Evolutionary conservation across 1,140 invertebrate species (phyloP), one percentile per base, ranked within the genome.

Genomic region (Radopholus similis): DNA sequence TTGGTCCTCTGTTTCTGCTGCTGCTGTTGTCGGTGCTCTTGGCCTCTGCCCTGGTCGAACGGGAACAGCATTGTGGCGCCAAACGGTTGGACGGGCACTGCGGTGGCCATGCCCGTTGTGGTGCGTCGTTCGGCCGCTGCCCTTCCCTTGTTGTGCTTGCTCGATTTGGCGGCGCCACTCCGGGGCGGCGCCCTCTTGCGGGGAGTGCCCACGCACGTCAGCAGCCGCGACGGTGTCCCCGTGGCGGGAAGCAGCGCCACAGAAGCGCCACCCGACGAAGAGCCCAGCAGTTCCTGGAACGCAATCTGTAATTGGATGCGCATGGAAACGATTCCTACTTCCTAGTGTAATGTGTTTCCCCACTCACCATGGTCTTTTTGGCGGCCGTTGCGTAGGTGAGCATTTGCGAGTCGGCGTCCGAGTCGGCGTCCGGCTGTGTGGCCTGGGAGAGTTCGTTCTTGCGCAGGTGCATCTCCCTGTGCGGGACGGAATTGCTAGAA

Each of bases 341-440:
- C 11, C 11, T 2, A 21, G 30, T 21, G 21, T 13, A 51, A 51
- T 6, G 30, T 26, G 21, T 42, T 11, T n/a, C 38, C 11, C 1
- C 11, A 42, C 11, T 42, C 37, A 73, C 72, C 68, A 70, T 54
- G 40, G 38, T 37, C 55, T 73, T 77, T 58, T 81, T 81, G 11
- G 78, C 78, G 6, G 78, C 78, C 11, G 78, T 82, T 1, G 78
- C 78, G 67, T 81, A 81, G 13, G 78, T 81, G n/a, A 81, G 54
- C 30, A 78, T 60, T 23, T 73, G 63, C 26, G 81, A 77, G 64
- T 40, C 73, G 54, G 62, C 37, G 55, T 80, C 79, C 28, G 80
- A 74, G 55, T 80, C 78, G 37, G 62, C 37, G 55, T 80, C 79
- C 9, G n/a, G 18, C 40, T 51, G 8, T 4, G 38, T 23, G 18